A percentile compares a stretch with the other conserved stretches of the same genome.
Conservation (phyloP, 2,797 vertebrate genomes). For the Phoebastria nigripes region DNA sequence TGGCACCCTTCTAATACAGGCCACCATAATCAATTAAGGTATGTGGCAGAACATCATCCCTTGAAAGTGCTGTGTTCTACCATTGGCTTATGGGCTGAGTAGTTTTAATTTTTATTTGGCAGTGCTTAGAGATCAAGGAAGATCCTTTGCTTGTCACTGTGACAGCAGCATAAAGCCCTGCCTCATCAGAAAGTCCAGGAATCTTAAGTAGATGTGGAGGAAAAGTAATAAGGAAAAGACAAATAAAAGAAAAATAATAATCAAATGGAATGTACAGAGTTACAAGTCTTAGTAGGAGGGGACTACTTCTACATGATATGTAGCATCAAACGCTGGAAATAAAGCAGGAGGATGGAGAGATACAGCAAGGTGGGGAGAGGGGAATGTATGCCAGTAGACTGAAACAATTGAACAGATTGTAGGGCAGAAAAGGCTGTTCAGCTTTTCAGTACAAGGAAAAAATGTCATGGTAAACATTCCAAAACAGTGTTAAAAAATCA, state of each 20-base stretch:
- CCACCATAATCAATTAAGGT: neutral
- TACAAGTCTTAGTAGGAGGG: neutral
- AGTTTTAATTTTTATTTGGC: neutral
- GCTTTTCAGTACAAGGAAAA: neutral
- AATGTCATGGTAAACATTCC: neutral
- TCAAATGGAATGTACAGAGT: no score
- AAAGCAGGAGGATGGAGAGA: neutral
- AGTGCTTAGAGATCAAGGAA: neutral
- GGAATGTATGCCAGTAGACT: neutral
- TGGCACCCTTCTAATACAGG: neutral
- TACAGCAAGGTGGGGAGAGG: neutral
- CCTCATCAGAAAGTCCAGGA: neutral
- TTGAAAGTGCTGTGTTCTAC: neutral
- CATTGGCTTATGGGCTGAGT: neutral
- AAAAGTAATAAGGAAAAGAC: neutral
- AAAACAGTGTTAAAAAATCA: neutral
- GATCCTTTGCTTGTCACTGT: neutral
- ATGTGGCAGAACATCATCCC: neutral
- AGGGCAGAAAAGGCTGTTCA: neutral
- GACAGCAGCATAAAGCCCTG: neutral
- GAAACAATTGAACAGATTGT: neutral
- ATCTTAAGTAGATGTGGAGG: neutral
- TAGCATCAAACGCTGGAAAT: neutral
- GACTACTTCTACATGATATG: no score
- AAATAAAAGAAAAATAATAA: neutral